phyloP scores from a whole-genome alignment of 2,888 invertebrate species.

The Eutolmus rufibarbis region DNA sequence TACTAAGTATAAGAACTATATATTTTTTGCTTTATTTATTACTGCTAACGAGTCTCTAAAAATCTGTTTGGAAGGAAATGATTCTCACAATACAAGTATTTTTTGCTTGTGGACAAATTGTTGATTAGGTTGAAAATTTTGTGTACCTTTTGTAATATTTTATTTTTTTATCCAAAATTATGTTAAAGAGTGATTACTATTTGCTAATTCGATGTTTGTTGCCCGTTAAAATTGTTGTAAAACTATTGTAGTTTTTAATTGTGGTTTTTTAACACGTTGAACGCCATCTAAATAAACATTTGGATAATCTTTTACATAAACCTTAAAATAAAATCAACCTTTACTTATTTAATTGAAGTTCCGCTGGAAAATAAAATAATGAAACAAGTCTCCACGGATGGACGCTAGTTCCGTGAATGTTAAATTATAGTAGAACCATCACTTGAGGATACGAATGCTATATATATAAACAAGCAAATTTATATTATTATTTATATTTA shows the following conservation, averaged over 20 bases:
- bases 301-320: too few species aligned
- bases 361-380: too few species aligned
- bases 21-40: neutral
- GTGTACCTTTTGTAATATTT: neutral
- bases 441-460: too few species aligned
- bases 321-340: too few species aligned
- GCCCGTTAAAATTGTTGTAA: neutral
- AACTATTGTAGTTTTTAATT: neutral
- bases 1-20: neutral
- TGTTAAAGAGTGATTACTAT: neutral
- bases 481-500: too few species aligned
- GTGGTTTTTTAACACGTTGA: neutral
- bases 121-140: neutral
- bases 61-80: neutral
- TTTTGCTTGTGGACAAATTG: neutral
- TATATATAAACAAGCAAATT: too few species aligned
- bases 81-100: neutral
- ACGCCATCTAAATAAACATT: too few species aligned
- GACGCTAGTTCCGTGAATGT: too few species aligned
- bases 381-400: too few species aligned
- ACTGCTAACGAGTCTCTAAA: neutral
- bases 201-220: neutral
- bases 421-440: too few species aligned
- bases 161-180: neutral
- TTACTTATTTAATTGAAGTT: too few species aligned